A percentile compares a stretch with the other conserved stretches of the same genome.
Conservation (phyloP, 2,797 vertebrate species). For the Darevskia mixta region DNA sequence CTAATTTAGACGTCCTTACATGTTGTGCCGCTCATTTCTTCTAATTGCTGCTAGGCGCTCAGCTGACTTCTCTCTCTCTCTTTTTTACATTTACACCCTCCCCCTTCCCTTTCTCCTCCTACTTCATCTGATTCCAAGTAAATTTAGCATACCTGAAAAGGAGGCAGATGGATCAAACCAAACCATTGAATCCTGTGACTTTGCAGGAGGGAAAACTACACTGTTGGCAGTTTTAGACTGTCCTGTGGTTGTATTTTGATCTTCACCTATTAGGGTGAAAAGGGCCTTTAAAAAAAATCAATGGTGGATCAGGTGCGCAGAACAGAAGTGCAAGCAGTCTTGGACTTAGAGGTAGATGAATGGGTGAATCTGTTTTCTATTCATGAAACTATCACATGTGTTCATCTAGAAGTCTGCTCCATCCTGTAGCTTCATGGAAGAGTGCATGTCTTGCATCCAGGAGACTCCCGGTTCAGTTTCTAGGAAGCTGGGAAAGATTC, state of each 20-base stretch:
- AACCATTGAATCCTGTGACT: not conserved
- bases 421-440: not conserved
- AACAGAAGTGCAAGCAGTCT: not conserved
- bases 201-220: not conserved
- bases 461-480: no score
- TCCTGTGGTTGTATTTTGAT: not conserved
- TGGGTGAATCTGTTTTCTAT: not conserved
- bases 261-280: not conserved
- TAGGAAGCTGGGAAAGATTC: no score
- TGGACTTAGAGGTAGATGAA: not conserved
- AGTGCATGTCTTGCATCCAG: not conserved
- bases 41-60: slow-evolving; percentile 33
- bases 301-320: not conserved
- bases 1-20: slow-evolving; percentile 30
- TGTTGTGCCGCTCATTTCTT: slow-evolving; percentile 38
- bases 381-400: not conserved
- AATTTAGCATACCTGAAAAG: slow-evolving; percentile 34
- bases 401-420: not conserved
- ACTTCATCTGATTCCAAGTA: slow-evolving; percentile 38
- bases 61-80: slow-evolving; percentile 38
- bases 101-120: not conserved
- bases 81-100: slow-evolving; percentile 32
- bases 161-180: not conserved
- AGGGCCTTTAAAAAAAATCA: not conserved
- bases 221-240: not conserved